A percentile compares a stretch with the other conserved stretches of the same genome.
phyloP scores from a whole-genome alignment of 2,888 invertebrate species.

The Blera fallax region DNA sequence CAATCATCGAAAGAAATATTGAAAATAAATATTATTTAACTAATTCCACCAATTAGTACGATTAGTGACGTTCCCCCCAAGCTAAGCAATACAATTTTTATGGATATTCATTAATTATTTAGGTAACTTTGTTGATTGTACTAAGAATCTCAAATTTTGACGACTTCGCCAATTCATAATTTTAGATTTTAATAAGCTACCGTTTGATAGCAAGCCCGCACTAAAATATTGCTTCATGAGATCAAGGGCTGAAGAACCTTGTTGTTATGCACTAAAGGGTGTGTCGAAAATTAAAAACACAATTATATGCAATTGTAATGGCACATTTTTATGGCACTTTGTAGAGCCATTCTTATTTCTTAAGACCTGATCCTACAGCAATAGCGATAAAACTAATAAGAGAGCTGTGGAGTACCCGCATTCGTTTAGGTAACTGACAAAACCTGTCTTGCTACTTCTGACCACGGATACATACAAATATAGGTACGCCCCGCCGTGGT shows the following conservation, averaged over 20 bases:
- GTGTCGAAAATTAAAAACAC: background rate
- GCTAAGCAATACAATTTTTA: background rate
- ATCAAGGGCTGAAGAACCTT: background rate
- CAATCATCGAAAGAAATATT: background rate
- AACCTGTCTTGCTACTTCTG: no score
- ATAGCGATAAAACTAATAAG: no score
- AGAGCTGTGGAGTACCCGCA: no score
- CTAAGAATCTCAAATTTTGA: background rate
- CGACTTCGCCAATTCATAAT: background rate
- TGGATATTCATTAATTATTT: background rate
- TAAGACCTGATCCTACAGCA: no score
- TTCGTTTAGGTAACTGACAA: no score
- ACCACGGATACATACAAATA: no score
- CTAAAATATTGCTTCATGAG: background rate
- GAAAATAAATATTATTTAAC: background rate
- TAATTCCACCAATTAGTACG: background rate
- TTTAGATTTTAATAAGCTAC: background rate
- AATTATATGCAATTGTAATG: no score
- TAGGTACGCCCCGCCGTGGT: no score
- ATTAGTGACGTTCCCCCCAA: background rate
- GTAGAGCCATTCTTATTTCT: no score
- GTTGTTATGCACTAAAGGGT: background rate
- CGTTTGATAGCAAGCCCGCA: background rate
- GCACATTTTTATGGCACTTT: no score
- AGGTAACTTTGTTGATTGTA: background rate